Conservation (phyloP, 2,113 vertebrate species). For the Crotalus viridis region DNA sequence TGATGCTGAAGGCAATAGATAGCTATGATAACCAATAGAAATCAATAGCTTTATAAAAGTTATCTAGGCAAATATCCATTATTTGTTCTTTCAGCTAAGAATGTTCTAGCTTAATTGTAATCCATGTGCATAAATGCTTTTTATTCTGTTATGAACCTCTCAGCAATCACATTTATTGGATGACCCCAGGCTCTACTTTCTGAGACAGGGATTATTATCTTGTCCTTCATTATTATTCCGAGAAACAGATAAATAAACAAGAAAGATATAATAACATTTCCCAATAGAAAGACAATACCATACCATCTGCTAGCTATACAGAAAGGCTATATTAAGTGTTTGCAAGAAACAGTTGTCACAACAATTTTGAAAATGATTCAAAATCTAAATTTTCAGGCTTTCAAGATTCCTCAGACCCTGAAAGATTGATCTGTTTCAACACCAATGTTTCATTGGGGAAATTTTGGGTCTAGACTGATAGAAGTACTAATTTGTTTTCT, state of each 20-base stretch:
- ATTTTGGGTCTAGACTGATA: background rate
- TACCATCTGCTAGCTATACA: constrained; percentile 28
- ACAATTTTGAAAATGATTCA: constrained; percentile 23
- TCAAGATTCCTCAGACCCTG: background rate
- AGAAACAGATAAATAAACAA: constrained; percentile 35
- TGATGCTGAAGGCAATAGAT: background rate
- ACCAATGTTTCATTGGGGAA: background rate
- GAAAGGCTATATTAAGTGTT: constrained; percentile 31
- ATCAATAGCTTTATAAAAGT: background rate
- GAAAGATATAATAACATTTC: background rate
- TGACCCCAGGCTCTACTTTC: background rate
- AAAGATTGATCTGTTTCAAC: background rate
- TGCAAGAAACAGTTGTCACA: constrained; percentile 6
- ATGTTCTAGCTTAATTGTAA: background rate
- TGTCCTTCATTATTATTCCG: background rate
- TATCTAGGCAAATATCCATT: background rate
- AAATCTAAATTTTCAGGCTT: constrained; percentile 5
- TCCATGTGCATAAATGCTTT: background rate
- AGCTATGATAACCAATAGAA: background rate
- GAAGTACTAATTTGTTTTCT: background rate
- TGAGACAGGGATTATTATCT: background rate
- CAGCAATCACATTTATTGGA: background rate
- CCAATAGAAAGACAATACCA: constrained; percentile 24
- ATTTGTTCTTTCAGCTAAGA: background rate
- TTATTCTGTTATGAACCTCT: background rate